phyloP scores from a whole-genome alignment of 1,140 invertebrate genomes.

The Hycleus phaleratus region DNA sequence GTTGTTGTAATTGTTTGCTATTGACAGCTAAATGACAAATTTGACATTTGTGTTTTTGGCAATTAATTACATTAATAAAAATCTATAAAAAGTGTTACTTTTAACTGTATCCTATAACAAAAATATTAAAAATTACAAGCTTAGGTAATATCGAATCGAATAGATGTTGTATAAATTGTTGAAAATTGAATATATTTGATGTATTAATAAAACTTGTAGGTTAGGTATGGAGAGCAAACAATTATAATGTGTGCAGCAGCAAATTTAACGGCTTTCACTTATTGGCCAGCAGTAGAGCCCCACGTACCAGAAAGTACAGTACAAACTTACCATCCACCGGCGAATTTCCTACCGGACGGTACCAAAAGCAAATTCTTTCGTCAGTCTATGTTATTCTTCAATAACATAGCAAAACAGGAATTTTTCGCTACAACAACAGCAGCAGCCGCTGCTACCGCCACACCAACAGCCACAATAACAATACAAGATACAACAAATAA shows the following conservation, averaged over 20 bases:
- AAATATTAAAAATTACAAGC: too few relatives aligned
- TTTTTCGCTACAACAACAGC: conserved; percentile 2
- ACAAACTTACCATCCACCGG: conserved; percentile 3
- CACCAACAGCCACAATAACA: too few relatives aligned
- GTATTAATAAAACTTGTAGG: neutral
- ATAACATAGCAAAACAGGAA: conserved; percentile 14
- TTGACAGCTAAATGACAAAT: too few relatives aligned
- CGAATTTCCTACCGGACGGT: conserved; percentile 9
- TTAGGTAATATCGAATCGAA: too few relatives aligned
- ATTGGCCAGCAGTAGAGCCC: conserved; percentile 13
- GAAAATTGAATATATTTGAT: too few relatives aligned
- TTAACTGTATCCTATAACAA: too few relatives aligned
- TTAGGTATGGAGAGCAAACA: neutral
- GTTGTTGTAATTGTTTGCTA: too few relatives aligned
- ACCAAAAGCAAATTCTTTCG: conserved; percentile 13
- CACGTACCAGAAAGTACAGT: neutral
- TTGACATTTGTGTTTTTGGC: too few relatives aligned
- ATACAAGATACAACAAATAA: too few relatives aligned
- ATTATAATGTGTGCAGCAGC: conserved; percentile 12
- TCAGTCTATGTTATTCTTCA: conserved; percentile 15
- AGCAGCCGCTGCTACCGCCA: neutral
- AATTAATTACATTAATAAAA: too few relatives aligned
- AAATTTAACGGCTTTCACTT: conserved; percentile 14
- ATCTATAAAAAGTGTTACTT: too few relatives aligned
- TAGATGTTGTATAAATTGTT: too few relatives aligned